Evolutionary conservation across 2,113 vertebrate species (phyloP).

Genomic region (Pycnonotus jocosus): DNA sequence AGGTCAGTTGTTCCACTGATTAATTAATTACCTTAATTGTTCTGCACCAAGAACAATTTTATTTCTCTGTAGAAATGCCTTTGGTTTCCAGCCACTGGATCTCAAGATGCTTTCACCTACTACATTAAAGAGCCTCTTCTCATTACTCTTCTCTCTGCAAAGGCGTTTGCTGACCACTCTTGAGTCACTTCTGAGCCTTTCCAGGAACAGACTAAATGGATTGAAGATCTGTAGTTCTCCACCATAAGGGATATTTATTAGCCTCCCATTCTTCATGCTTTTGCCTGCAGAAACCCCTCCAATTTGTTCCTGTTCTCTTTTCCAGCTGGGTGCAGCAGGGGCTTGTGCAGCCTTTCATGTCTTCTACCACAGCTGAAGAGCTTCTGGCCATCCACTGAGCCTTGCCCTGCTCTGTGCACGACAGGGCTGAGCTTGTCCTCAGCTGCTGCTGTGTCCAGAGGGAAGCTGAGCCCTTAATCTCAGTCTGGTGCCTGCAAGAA

Average conservation of each 20-base stretch:
- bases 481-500: fast-evolving
- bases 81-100: background rate
- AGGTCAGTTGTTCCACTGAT: background rate
- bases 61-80: background rate
- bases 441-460: background rate
- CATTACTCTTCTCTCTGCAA: background rate
- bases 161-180: background rate
- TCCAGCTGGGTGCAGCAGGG: background rate
- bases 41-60: background rate
- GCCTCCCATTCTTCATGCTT: background rate
- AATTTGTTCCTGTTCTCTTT: background rate
- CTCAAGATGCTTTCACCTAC: background rate
- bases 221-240: background rate
- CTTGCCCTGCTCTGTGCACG: background rate
- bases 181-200: background rate
- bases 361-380: background rate
- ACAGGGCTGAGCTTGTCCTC: background rate
- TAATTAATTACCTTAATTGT: background rate
- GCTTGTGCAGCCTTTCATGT: background rate
- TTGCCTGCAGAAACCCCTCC: background rate
- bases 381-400: background rate
- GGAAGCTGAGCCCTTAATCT: background rate
- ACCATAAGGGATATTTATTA: background rate
- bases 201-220: background rate
- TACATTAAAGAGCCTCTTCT: background rate